Evolutionary conservation across 1,140 invertebrate genomes (phyloP), one percentile per base, ranked within the genome.

Genomic region (Sesamia nonagrioides): DNA sequence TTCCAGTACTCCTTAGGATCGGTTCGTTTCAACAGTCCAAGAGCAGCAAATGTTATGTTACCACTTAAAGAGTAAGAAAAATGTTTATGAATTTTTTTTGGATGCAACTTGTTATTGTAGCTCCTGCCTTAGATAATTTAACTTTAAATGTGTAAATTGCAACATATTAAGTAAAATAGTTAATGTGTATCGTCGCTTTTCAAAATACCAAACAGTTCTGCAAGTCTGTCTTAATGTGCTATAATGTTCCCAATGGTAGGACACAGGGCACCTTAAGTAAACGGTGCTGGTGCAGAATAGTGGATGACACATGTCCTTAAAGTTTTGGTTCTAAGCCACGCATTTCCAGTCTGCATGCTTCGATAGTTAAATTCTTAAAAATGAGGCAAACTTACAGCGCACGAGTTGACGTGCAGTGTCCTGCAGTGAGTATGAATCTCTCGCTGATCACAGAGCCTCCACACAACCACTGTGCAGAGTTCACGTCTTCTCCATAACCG

Each of bases 341-440:
- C 3, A 27, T 27, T 27, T 27, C 27, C 3, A 27, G 27, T 27
- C 27, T 27, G 27, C 3, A 27, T 27, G 27, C 27, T 27, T 27
- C 27, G 1, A 27, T 27, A 27, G 27, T 1, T 27, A 27, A 27
- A 17, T 7, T 52, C 6, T 52, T 17, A 52, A 1, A 52, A 21
- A 6, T 33, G 21, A 11, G 15, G 6, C 5, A 21, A 58, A 71
- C 68, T n/a, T 71, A 71, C 68, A 71, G 48, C n/a, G 3, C 18
- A 37, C 48, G 1, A 9, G 68, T 50, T 6, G 11, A 35, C 17
- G n/a, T 54, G 60, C 96, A 96, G 75, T 96, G 96, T n/a, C 95
- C 96, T 3, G 96, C 96, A 0, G 96, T 96, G 7, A 96, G 81
- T 1, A 96, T 91, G 84, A 92, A 96, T 15, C 73, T 72, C 21